phyloP scores from a whole-genome alignment of 1,140 invertebrate genomes.

The Brevipalpus yothersi region DNA sequence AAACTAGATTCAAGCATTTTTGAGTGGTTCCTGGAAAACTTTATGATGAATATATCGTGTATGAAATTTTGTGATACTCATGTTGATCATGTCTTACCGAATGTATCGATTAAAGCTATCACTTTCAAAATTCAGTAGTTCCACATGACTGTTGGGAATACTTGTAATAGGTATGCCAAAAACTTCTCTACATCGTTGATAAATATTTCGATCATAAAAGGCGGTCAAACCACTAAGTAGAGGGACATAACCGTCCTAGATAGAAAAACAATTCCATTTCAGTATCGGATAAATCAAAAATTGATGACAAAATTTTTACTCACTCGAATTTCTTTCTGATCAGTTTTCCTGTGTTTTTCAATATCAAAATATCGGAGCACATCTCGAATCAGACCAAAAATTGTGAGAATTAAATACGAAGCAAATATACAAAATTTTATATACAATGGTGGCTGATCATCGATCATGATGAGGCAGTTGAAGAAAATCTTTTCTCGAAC shows the following conservation, averaged over 20 bases:
- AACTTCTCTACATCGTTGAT: conserved; percentile 65
- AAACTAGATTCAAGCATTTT: conserved; percentile 47
- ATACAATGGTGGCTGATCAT: background rate
- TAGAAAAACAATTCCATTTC: background rate
- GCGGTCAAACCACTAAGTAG: conserved; percentile 75
- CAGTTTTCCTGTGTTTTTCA: conserved; percentile 18
- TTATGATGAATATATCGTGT: background rate
- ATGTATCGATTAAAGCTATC: conserved; percentile 61
- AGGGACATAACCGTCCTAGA: conserved; percentile 45
- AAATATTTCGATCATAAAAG: conserved; percentile 82
- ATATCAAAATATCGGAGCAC: conserved; percentile 21
- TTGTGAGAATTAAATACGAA: conserved; percentile 12
- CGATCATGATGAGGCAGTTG: background rate
- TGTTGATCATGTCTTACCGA: background rate
- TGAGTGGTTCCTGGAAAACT: conserved; percentile 7
- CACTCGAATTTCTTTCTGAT: conserved; percentile 15
- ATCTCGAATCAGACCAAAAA: conserved; percentile 24
- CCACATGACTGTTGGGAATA: conserved; percentile 59
- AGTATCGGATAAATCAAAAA: background rate
- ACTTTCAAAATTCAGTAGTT: conserved; percentile 58
- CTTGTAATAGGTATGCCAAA: conserved; percentile 82
- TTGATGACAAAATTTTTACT: background rate
- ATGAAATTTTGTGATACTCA: background rate
- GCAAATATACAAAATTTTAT: background rate
- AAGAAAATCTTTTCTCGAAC: background rate